These are phyloP conservation scores for Phalloptychus januarius DNA, from an alignment of 2,797 vertebrate genomes.

Conservation along the genomic window DNA sequence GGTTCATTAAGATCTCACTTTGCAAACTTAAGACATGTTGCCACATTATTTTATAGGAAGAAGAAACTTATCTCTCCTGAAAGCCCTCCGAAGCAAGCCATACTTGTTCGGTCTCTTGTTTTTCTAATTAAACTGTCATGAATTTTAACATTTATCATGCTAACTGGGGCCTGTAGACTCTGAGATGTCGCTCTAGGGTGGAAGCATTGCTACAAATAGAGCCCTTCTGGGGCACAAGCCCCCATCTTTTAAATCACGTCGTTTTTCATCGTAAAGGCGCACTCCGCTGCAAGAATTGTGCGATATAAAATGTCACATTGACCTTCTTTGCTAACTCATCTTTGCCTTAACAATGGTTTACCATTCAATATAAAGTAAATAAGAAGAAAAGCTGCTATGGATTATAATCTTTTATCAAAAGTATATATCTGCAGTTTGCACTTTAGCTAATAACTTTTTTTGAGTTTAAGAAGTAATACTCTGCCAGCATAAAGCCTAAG, in stretches of 20 bases:
- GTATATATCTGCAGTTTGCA: background rate
- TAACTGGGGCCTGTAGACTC: background rate
- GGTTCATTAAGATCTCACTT: background rate
- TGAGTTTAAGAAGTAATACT: background rate
- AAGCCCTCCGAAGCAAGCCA: background rate
- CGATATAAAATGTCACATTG: background rate
- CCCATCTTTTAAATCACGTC: background rate
- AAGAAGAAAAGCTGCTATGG: background rate
- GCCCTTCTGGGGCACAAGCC: background rate
- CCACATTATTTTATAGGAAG: background rate
- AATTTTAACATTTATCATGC: conserved; percentile 3
- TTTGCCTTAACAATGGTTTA: background rate
- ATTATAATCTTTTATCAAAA: background rate
- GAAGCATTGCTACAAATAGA: background rate
- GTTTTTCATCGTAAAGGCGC: background rate
- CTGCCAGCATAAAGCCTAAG: background rate
- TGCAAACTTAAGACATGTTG: background rate
- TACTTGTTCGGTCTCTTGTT: background rate
- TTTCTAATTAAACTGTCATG: conserved; percentile 10
- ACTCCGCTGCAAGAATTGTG: background rate
- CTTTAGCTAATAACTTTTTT: background rate
- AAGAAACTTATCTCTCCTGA: background rate
- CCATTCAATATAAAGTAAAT: background rate
- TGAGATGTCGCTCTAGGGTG: background rate
- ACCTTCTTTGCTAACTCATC: background rate